Evolutionary conservation across 2,888 invertebrate species (phyloP).

Genomic region (Hymenopus coronatus): DNA sequence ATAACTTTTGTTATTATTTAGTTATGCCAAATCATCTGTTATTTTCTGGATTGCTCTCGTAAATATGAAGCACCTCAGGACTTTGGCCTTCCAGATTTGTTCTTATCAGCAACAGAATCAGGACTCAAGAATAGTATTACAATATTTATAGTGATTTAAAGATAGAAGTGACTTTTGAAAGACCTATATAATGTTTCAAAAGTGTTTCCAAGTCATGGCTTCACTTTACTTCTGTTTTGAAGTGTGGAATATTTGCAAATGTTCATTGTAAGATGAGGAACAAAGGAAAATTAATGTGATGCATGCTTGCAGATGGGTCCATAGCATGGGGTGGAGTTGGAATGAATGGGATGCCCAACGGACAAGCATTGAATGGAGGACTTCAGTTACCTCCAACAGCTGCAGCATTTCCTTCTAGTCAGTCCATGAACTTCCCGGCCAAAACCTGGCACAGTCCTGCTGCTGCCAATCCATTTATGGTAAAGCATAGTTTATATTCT

Average conservation of each 20-base stretch:
- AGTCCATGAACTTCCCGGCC: conserved; percentile 38
- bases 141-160: too few relatives aligned
- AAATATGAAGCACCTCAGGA: too few relatives aligned
- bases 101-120: too few relatives aligned
- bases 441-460: conserved; percentile 37
- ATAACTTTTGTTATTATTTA: too few relatives aligned
- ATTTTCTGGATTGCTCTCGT: too few relatives aligned
- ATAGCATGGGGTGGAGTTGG: conserved; percentile 31
- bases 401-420: conserved; percentile 37
- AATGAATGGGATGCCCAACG: conserved; percentile 32
- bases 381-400: conserved; percentile 2
- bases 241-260: neutral
- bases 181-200: too few relatives aligned
- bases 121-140: too few relatives aligned
- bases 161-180: too few relatives aligned
- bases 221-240: neutral
- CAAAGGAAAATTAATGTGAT: neutral
- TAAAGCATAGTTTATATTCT: conserved; percentile 34
- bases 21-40: too few relatives aligned
- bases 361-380: conserved; percentile 34
- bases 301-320: conserved; percentile 24
- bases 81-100: too few relatives aligned
- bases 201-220: too few relatives aligned
- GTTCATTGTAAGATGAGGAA: too few relatives aligned
- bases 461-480: conserved; percentile 48